These are phyloP conservation scores for Thyatira batis DNA, from an alignment of 2,888 invertebrate genomes.

Conservation along the genomic window DNA sequence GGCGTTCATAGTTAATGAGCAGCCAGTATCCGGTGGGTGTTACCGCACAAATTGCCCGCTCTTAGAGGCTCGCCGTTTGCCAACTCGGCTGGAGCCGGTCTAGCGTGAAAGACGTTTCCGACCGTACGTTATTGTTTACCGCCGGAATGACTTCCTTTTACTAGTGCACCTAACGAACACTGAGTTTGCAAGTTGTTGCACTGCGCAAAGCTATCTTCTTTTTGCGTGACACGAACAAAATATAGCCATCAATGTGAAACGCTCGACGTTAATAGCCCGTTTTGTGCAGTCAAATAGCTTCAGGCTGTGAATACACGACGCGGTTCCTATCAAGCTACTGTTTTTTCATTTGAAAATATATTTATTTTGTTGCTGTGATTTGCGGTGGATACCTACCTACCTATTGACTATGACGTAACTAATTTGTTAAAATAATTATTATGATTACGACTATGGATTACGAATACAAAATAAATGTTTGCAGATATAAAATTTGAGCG, in stretches of 20 bases:
- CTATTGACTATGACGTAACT: not conserved
- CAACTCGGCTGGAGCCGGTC: slow-evolving; percentile 59
- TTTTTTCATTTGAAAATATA: not conserved
- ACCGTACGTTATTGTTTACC: slow-evolving; percentile 75
- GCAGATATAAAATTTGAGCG: not conserved
- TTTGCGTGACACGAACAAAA: slow-evolving; percentile 37
- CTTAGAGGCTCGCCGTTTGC: slow-evolving; percentile 65
- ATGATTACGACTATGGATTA: not conserved
- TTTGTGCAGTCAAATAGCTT: slow-evolving; percentile 40
- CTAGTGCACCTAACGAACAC: slow-evolving; percentile 45
- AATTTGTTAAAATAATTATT: not conserved
- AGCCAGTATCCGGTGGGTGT: slow-evolving; percentile 74
- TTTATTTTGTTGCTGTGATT: not conserved
- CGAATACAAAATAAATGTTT: not conserved
- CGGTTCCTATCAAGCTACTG: not conserved
- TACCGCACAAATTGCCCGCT: slow-evolving; percentile 74
- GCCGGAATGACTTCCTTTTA: slow-evolving; percentile 74
- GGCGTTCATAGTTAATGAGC: slow-evolving; percentile 81
- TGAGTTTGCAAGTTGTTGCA: slow-evolving; percentile 40
- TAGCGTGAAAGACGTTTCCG: slow-evolving; percentile 72
- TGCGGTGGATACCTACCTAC: not conserved
- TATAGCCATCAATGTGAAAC: slow-evolving; percentile 44
- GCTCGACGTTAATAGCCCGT: slow-evolving; percentile 44
- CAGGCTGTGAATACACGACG: slow-evolving; percentile 27
- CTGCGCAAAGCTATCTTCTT: slow-evolving; percentile 47